These are phyloP conservation scores for Corbicula japonica DNA, from an alignment of 2,888 invertebrate genomes.

Conservation along the genomic window DNA sequence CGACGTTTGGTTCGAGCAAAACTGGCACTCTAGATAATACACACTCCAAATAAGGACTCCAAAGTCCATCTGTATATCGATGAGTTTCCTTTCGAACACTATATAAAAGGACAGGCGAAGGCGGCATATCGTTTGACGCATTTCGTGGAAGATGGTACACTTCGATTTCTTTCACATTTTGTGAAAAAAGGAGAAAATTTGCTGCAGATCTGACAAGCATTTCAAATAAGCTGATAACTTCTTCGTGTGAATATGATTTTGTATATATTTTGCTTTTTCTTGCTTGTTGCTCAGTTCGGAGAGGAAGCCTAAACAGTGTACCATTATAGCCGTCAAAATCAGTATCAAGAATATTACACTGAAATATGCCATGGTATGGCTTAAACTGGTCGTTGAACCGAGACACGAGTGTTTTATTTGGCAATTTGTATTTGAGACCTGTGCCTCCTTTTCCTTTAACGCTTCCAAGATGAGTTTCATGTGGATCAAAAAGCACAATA, in stretches of 20 bases:
- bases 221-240: slow-evolving; percentile 75
- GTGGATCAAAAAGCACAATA: slow-evolving; percentile 85
- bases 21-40: slow-evolving; percentile 9
- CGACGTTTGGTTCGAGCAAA: neutral
- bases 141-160: slow-evolving; percentile 73
- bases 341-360: slow-evolving; percentile 3
- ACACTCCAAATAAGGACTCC: neutral
- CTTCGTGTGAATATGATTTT: slow-evolving; percentile 69
- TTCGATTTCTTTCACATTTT: slow-evolving; percentile 78
- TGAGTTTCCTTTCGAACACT: neutral
- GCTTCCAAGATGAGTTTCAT: slow-evolving; percentile 76
- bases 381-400: slow-evolving; percentile 79
- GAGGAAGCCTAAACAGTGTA: slow-evolving; percentile 84
- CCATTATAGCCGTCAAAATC: slow-evolving; percentile 58
- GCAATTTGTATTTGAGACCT: slow-evolving; percentile 15
- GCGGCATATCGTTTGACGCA: neutral
- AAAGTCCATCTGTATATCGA: neutral
- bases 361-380: slow-evolving; percentile 77
- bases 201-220: slow-evolving; percentile 74
- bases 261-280: slow-evolving; percentile 77
- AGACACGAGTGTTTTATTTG: slow-evolving; percentile 61
- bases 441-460: slow-evolving; percentile 58
- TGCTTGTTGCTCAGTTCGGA: slow-evolving; percentile 79
- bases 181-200: slow-evolving; percentile 82
- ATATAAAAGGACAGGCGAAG: neutral